Base-by-base conservation (phyloP, 2,113 vertebrate species). In the Eubucco bourcierii region DNA sequence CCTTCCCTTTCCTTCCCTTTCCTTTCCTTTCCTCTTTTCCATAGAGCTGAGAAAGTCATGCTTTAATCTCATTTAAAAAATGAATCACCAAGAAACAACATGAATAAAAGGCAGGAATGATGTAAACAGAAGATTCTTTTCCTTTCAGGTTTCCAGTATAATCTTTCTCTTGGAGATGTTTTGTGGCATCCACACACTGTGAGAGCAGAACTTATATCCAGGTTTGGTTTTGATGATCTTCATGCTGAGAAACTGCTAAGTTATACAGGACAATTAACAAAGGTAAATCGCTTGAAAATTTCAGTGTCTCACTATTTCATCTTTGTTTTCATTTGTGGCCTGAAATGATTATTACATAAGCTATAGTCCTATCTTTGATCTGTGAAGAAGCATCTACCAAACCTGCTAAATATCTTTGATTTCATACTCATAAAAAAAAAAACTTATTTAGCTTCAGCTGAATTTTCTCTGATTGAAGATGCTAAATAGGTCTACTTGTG, bases 141-240 rank as follows among this genome's bases (percentile, higher is more conserved):
- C 93, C 39, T 90, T 93, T 58, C 75, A 98, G 97, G 77, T 70
- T 80, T 82, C 24, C 52, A 65, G 9, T 93, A 94, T 34, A 91
- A 80, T 50, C 80, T 97, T 41, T 94, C 92, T 33, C 72, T 97
- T 2, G 16, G 55, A 15, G 77, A 76, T 86, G 4, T 96, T 70
- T 39, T 98, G 13, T 91, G 96, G 97, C 79, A 97, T 86, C 95
- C 70, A 0, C 24, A 12, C 80, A 72, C 64, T 44, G 93, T 95
- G 74, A 86, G 83, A 84, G 28, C 44, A 75, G 90, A 97, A 59
- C 94, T 98, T 76, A n/a, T 87, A 77, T 94, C 88, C n/a, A 68
- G 4, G 15, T 97, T 97, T 93, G 96, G 90, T 70, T 94, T 97
- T 60, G 90, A 90, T 77, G 89, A 74, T 21, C 25, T 76, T 86